phyloP scores from a whole-genome alignment of 2,113 vertebrate genomes.

The Edolisoma coerulescens region DNA sequence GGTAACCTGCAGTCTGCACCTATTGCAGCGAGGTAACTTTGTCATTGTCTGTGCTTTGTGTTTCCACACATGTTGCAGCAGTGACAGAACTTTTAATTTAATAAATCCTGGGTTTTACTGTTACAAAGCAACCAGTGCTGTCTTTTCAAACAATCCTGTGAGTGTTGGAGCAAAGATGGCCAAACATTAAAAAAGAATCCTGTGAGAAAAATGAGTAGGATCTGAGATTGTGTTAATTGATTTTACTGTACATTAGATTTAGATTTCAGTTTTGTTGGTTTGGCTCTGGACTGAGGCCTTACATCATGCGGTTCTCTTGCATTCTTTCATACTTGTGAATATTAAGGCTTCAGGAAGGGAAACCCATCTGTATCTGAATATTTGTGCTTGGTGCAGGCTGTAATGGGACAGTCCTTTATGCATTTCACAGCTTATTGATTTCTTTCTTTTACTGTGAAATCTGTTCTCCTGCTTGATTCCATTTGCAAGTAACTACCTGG shows the following conservation, averaged over 20 bases:
- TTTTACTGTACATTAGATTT: conserved; percentile 35
- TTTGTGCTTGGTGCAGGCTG: background rate
- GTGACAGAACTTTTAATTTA: background rate
- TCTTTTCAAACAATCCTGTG: background rate
- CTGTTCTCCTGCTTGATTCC: background rate
- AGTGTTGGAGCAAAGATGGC: background rate
- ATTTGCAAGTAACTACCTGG: background rate
- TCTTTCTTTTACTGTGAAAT: background rate
- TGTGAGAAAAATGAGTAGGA: background rate
- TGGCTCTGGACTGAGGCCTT: background rate
- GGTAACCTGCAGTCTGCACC: background rate
- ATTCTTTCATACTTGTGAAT: background rate
- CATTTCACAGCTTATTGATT: background rate
- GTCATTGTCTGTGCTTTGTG: background rate
- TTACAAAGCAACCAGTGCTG: background rate
- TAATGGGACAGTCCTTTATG: background rate
- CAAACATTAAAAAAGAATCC: background rate
- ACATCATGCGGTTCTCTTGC: background rate
- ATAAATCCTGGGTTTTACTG: background rate
- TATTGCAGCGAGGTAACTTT: background rate
- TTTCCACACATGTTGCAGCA: background rate
- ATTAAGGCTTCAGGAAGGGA: background rate
- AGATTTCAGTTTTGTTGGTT: conserved; percentile 28
- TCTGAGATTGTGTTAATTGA: conserved; percentile 20
- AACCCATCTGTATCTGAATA: background rate